Conservation (phyloP, 2,888 invertebrate genomes). For the Agrochola macilenta region DNA sequence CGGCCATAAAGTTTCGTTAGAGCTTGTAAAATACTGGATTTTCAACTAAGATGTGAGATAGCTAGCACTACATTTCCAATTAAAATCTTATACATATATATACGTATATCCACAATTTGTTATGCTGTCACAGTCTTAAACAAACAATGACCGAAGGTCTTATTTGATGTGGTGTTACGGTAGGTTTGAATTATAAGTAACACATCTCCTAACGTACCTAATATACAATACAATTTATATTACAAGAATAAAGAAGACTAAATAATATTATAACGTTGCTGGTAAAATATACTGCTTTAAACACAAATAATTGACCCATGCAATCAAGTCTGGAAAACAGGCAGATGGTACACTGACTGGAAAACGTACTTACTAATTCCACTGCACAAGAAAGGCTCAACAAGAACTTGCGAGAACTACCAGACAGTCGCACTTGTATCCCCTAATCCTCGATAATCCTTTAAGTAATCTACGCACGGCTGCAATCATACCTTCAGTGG, state of each 20-base stretch:
- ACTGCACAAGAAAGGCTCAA: neutral
- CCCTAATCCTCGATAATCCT: neutral
- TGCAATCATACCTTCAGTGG: neutral
- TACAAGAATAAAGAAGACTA: too few relatives aligned
- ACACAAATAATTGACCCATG: neutral
- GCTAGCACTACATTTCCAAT: neutral
- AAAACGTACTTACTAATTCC: neutral
- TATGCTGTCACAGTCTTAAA: neutral
- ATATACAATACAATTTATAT: too few relatives aligned
- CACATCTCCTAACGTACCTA: too few relatives aligned
- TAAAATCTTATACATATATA: neutral
- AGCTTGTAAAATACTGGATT: neutral
- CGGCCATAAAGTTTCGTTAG: neutral
- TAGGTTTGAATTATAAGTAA: neutral
- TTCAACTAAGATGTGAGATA: neutral
- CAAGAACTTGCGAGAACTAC: too few relatives aligned
- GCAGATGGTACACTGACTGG: too few relatives aligned
- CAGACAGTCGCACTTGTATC: neutral
- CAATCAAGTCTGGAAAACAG: too few relatives aligned
- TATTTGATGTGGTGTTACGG: neutral
- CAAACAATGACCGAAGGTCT: neutral
- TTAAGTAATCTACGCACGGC: neutral
- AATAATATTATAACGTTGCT: too few relatives aligned
- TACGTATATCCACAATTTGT: neutral
- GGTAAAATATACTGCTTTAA: neutral